Conservation (phyloP, 2,113 vertebrate species). For the Gallinago media region DNA sequence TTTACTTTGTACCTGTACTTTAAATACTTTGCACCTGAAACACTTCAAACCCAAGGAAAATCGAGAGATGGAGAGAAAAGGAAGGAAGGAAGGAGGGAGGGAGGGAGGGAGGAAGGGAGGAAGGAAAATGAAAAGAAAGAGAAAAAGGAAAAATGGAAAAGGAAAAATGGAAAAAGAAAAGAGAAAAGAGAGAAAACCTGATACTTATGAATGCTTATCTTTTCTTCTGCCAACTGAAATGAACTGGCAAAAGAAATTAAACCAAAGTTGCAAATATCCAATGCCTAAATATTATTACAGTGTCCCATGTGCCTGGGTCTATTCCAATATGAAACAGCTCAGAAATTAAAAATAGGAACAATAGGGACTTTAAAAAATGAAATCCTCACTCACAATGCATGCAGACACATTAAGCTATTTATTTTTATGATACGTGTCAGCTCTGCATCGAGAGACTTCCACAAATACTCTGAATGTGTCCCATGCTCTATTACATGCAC, state of each 20-base stretch:
- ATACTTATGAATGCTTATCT: not conserved
- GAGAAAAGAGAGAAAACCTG: not conserved
- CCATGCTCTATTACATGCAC: not conserved
- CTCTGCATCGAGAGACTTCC: slow-evolving; percentile 21
- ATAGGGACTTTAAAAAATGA: slow-evolving; percentile 20
- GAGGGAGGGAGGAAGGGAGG: too few species aligned
- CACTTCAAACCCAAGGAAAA: not conserved
- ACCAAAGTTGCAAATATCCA: not conserved
- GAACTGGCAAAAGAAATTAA: not conserved
- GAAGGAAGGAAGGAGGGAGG: not conserved
- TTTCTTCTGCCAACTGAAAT: slow-evolving; percentile 11
- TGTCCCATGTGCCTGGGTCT: not conserved
- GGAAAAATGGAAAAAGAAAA: too few species aligned
- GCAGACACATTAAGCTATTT: slow-evolving; percentile 14
- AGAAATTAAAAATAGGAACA: slow-evolving; percentile 36
- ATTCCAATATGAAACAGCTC: slow-evolving; percentile 5
- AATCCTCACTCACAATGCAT: slow-evolving; percentile 23
- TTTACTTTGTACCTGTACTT: not conserved
- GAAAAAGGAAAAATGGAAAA: accelerated
- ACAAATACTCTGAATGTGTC: slow-evolving; percentile 21
- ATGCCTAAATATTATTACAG: not conserved
- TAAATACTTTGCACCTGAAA: not conserved
- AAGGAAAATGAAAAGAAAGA: too few species aligned
- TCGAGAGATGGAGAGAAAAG: not conserved
- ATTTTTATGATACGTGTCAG: slow-evolving; percentile 37